Conservation (phyloP, 1,140 invertebrate genomes). For the Psilanteris sp. region DNA sequence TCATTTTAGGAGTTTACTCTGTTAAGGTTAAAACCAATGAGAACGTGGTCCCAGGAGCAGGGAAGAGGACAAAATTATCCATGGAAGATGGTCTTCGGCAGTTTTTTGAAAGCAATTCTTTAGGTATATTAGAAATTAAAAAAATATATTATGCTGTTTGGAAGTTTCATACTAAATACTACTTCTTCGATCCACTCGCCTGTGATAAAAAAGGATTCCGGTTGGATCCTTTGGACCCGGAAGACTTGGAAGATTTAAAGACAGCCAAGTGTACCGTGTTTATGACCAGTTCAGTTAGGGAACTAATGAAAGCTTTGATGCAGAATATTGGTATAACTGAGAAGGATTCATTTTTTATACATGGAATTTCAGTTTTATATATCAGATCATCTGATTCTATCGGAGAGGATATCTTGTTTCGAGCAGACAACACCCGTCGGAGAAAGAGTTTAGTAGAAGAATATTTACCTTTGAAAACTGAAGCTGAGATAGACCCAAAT, state of each 20-base stretch:
- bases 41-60: slow-evolving; percentile 69
- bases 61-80: slow-evolving; percentile 60
- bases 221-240: slow-evolving; percentile 40
- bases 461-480: slow-evolving; percentile 54
- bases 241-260: slow-evolving; percentile 42
- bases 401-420: slow-evolving; percentile 70
- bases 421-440: slow-evolving; percentile 68
- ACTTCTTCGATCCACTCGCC: slow-evolving; percentile 73
- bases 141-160: slow-evolving; percentile 73
- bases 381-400: slow-evolving; percentile 58
- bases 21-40: slow-evolving; percentile 71
- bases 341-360: slow-evolving; percentile 72
- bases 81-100: slow-evolving; percentile 64
- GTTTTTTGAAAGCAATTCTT: slow-evolving; percentile 64
- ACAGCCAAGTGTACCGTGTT: slow-evolving; percentile 61
- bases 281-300: slow-evolving; percentile 74
- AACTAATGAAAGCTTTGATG: slow-evolving; percentile 69
- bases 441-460: slow-evolving; percentile 31
- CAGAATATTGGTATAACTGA: slow-evolving; percentile 70
- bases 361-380: slow-evolving; percentile 71
- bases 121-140: slow-evolving; percentile 72
- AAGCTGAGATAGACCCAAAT: slow-evolving; percentile 31
- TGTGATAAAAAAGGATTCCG: slow-evolving; percentile 73
- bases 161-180: slow-evolving; percentile 72
- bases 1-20: slow-evolving; percentile 74